Base-by-base conservation (phyloP, 1,140 invertebrate species). In the Drosophila insularis region DNA sequence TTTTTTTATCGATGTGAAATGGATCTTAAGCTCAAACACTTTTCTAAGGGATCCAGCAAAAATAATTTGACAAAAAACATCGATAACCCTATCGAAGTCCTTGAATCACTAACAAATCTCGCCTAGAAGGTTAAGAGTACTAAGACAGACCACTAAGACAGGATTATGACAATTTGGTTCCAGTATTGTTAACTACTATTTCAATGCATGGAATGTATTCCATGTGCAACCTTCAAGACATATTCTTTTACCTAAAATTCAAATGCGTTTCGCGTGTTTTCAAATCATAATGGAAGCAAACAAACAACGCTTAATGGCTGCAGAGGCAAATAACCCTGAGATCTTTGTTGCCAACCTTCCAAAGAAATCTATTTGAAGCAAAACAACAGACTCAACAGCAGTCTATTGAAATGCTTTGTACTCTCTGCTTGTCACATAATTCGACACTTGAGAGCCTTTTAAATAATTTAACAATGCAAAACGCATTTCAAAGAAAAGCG, bases 381-480 rank as follows among this genome's bases (percentile, higher is more conserved):
- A 8, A 56, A 17, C 17, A n/a, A 2, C n/a, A 8, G 8, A 8
- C 32, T 35, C 32, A 10, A 35, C 3, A 8, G 1, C 6, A 21
- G 43, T 64, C 62, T 37, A 64, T 64, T 32, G 62, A 55, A 64
- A 35, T 21, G 35, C 17, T 37, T 43, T 39, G 32, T 35, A 23
- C 17, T 40, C 43, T 14, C 17, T 27, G 11, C 21, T 60, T 60
- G 59, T 61, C 59, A 61, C 59, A 61, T 61, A 61, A 61, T 61
- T 61, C 37, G 59, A 43, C 37, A 17, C 31, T 54, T n/a, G 13
- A 23, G 27, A 14, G 67, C 27, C 32, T 64, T 40, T 64, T 56
- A 64, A 64, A 76, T 77, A 59, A 77, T 61, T 77, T 64, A 61
- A 63, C 68, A 76, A 32, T 60, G 40, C 53, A 56, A 74, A 58